Evolutionary conservation across 2,797 vertebrate genomes (phyloP), one percentile per base, ranked within the genome.

Genomic region (Gadopsis marmoratus): DNA sequence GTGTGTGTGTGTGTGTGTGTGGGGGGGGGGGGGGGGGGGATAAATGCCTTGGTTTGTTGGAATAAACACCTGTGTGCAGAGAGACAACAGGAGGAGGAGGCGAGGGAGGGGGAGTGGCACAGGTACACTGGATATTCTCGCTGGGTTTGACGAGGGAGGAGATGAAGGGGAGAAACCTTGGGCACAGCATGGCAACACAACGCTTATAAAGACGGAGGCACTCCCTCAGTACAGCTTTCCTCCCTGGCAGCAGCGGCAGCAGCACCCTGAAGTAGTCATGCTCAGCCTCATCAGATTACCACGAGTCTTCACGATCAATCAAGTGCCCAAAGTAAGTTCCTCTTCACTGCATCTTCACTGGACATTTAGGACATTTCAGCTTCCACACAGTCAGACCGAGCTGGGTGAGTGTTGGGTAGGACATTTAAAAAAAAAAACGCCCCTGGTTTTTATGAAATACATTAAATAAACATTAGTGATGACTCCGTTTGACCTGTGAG

Each of bases 241-340:
- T 48, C 66, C 37, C 69, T 35, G 50, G 19, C 73, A 73, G 65
- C 70, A 39, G 58, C 62, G 39, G 47, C 74, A 39, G 29, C 59
- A 48, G 53, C 74, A 39, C 23, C 63, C 65, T 50, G 56, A 70
- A 60, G 51, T 0, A 39, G 87, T 59, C 77, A 97, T 97, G 97
- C 90, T 96, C 81, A 96, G 95, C 90, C 88, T 96, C 84, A 88
- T 95, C 80, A 96, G 92, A 71, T 66, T 97, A 1, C 97, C 96
- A 5, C 95, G 90, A 54, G 94, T 97, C 87, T 94, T 98, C 88
- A 95, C 82, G 79, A 94, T 95, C 74, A 91, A 98, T 68, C 97
- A 99, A 82, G 95, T 99, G 53, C 98, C 98, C 31, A 94, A 96
- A 97, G 97, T 99, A 95, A 92, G 97, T 94, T 68, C 16, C 50